Conservation (phyloP, 2,113 vertebrate species). For the Suricata suricatta region DNA sequence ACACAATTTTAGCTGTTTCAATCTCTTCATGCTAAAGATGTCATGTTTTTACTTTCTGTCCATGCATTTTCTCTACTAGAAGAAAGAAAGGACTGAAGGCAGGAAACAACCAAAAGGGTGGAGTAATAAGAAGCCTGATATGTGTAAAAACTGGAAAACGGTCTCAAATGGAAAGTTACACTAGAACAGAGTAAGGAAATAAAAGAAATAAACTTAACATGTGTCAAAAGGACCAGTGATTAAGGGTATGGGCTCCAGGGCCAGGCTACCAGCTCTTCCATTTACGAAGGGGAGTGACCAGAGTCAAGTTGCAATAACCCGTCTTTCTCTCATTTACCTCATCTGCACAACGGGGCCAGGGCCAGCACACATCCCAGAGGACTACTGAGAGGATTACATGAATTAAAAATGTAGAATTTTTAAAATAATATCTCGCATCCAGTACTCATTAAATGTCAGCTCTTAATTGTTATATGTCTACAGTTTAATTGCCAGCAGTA, state of each 20-base stretch:
- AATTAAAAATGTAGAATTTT: slow-evolving; percentile 7
- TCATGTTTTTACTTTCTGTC: slow-evolving; percentile 56
- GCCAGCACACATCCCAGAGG: neutral
- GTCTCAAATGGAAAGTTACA: slow-evolving; percentile 47
- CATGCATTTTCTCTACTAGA: slow-evolving; percentile 27
- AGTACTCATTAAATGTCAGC: neutral
- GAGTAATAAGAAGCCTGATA: neutral
- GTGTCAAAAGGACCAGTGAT: neutral
- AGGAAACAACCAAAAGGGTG: neutral
- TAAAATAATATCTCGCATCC: neutral
- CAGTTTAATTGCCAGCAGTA: neutral
- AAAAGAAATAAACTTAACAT: slow-evolving; percentile 29
- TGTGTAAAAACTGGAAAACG: slow-evolving; percentile 34
- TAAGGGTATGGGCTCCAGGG: neutral
- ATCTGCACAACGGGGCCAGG: neutral
- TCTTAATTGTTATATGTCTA: neutral
- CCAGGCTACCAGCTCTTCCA: neutral
- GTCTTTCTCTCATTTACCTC: neutral
- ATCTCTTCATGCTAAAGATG: slow-evolving; percentile 15
- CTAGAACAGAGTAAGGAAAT: slow-evolving; percentile 20
- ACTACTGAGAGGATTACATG: neutral
- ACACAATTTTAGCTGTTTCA: slow-evolving; percentile 38
- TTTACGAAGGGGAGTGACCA: neutral
- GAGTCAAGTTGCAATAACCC: neutral
- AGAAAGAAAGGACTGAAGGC: slow-evolving; percentile 24